Conservation (phyloP, 2,888 invertebrate species). For the Hipparchia sbordonii region DNA sequence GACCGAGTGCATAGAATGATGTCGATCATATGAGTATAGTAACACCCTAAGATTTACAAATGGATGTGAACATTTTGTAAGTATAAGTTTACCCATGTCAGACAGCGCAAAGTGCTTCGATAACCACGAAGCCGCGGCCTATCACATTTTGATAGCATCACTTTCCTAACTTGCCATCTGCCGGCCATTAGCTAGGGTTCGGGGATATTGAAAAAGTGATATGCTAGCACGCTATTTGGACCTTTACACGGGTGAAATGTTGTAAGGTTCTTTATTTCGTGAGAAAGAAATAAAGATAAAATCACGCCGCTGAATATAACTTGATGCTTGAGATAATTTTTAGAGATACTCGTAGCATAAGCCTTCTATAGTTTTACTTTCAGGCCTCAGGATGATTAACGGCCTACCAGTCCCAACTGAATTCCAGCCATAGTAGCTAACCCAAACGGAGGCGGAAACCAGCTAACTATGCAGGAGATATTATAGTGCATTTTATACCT, state of each 20-base stretch:
- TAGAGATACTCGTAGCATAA: background rate
- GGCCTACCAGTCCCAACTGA: background rate
- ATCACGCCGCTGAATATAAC: background rate
- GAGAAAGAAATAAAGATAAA: constrained; percentile 9
- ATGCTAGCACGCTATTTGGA: constrained; percentile 48
- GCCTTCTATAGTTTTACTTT: background rate
- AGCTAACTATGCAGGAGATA: too few relatives aligned
- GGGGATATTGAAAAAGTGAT: constrained; percentile 79
- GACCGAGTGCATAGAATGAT: too few relatives aligned
- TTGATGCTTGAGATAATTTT: background rate
- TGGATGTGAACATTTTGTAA: constrained; percentile 38
- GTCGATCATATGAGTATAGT: background rate
- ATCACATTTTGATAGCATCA: constrained; percentile 83
- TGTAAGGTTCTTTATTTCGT: constrained; percentile 10
- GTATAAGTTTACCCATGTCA: constrained; percentile 57
- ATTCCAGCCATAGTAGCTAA: too few relatives aligned
- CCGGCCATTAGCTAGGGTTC: constrained; percentile 76
- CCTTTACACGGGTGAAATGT: constrained; percentile 14
- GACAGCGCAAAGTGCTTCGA: constrained; percentile 77
- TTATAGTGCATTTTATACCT: too few relatives aligned
- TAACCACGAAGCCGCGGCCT: constrained; percentile 79
- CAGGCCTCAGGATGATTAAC: background rate
- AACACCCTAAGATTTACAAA: constrained; percentile 16
- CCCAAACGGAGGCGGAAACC: too few relatives aligned
- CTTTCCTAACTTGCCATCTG: constrained; percentile 82